Evolutionary conservation across 1,140 invertebrate species (phyloP), one percentile per base, ranked within the genome.

Genomic region (Metaphire vulgaris): DNA sequence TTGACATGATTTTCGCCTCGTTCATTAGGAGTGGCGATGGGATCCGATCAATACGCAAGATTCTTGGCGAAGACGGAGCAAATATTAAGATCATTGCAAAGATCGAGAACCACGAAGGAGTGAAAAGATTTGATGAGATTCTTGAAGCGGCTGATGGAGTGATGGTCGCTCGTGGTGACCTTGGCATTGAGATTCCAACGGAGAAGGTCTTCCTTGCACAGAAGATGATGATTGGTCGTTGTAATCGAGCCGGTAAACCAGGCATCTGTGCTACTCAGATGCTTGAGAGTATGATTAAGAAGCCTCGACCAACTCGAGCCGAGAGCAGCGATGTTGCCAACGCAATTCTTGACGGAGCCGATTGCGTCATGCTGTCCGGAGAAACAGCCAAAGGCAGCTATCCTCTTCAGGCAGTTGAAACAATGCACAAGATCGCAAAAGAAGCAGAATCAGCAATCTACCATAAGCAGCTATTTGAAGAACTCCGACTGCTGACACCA

Each of bases 361-460:
- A 98, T 85, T 98, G 96, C 86, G 95, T 98, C 21, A 98, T 98
- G 96, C 88, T 99, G 82, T 97, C 95, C 0, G 96, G 96, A 26
- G 97, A 99, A 87, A 98, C 96, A 0, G 96, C 96, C 67, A 98
- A 98, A 88, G 96, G 96, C 79, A 92, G 95, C 79, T 98, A 97
- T 85, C 96, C 96, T 0, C 83, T 89, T 32, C 87, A 69, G 41
- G 41, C 29, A 33, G 31, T 74, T n/a, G 64, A 75, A 67, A 69
- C 41, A 26, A 70, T 32, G 72, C 33, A 74, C 29, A 77, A 89
- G 85, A 97, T 99, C 78, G 97, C 95, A 85, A 92, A 96, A 85
- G 97, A 99, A 88, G 97, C 97, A 0, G 98, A 99, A 86, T 93
- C 95, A n/a, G 97, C 96, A 2, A 90, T 99, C 75, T 99, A 95